Evolutionary conservation across 2,888 invertebrate species (phyloP).

Genomic region (Leptodirus hochenwartii): DNA sequence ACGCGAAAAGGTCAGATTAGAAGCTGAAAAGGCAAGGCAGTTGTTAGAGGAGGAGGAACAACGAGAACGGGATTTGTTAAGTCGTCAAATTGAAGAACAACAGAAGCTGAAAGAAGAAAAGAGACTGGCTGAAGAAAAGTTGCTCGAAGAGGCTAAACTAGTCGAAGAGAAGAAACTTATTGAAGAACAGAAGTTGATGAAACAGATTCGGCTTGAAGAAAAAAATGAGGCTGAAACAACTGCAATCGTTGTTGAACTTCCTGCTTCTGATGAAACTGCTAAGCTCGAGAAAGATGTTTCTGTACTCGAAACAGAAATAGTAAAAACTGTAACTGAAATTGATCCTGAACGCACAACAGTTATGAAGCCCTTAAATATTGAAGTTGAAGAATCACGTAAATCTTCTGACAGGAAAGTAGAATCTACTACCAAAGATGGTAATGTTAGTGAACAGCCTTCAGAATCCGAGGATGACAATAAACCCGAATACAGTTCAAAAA

Average conservation of each 20-base stretch:
- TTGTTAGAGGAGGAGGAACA: too few species aligned
- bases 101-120: slow-evolving; percentile 1
- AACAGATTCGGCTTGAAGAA: slow-evolving; percentile 4
- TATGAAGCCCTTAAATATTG: slow-evolving; percentile 12
- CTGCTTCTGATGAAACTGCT: slow-evolving; percentile 3
- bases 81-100: slow-evolving; percentile 1
- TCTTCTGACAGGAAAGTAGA: slow-evolving; percentile 7
- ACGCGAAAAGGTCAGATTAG: too few species aligned
- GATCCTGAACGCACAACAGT: background rate
- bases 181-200: slow-evolving; percentile 5
- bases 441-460: slow-evolving; percentile 5
- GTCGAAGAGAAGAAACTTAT: slow-evolving; percentile 5
- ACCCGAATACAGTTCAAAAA: slow-evolving; percentile 21
- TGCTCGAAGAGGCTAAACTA: slow-evolving; percentile 1
- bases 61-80: too few species aligned
- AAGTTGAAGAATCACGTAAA: slow-evolving; percentile 9
- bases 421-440: slow-evolving; percentile 6
- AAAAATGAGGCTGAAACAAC: slow-evolving; percentile 1
- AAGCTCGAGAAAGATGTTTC: background rate
- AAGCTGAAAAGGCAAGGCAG: too few species aligned
- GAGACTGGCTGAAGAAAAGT: slow-evolving; percentile 1
- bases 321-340: slow-evolving; percentile 3
- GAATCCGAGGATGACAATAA: slow-evolving; percentile 21
- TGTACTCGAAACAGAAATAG: background rate
- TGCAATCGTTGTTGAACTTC: slow-evolving; percentile 4